phyloP scores from a whole-genome alignment of 2,888 invertebrate genomes.

The Masnerella sp. region DNA sequence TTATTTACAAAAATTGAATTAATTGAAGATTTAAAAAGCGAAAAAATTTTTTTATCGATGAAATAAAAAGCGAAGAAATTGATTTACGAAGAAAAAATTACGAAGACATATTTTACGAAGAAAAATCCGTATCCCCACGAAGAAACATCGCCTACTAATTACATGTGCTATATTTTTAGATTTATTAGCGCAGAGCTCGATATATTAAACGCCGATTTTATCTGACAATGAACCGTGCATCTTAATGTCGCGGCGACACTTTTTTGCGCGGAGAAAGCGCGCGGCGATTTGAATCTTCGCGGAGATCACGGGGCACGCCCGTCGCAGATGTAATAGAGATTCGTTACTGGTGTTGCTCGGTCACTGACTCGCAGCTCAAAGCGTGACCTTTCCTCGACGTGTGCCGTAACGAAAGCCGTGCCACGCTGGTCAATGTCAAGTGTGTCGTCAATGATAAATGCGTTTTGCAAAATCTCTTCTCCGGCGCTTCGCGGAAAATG shows the following conservation, averaged over 20 bases:
- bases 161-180: no score
- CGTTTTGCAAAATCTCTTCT: slow-evolving; percentile 28
- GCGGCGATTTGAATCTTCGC: slow-evolving; percentile 22
- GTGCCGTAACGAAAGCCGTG: slow-evolving; percentile 51
- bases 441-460: slow-evolving; percentile 56
- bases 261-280: neutral
- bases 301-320: slow-evolving; percentile 54
- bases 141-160: no score
- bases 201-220: no score
- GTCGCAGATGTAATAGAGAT: slow-evolving; percentile 63
- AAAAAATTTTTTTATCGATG: no score
- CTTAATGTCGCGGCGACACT: neutral
- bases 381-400: slow-evolving; percentile 60
- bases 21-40: no score
- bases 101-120: no score
- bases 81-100: no score
- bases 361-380: slow-evolving; percentile 62
- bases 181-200: no score
- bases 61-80: no score
- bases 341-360: slow-evolving; percentile 64
- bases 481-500: slow-evolving; percentile 27
- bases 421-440: slow-evolving; percentile 60
- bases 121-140: no score
- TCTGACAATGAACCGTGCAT: no score
- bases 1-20: no score